Base-by-base conservation (phyloP, 2,797 vertebrate species). In the Phoeniculus purpureus region DNA sequence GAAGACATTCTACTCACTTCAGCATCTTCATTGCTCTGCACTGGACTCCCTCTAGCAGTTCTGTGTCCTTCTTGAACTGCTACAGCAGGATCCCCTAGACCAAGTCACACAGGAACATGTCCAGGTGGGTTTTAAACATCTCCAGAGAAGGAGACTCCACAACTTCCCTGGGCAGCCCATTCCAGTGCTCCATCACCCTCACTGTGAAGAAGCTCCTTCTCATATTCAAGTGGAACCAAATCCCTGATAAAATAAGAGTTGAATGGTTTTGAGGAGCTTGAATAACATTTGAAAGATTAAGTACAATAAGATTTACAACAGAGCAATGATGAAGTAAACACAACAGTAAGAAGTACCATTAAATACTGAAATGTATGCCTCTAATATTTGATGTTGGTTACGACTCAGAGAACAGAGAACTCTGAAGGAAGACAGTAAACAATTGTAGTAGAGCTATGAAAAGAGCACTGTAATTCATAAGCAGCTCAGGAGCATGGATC, bases 281-380 rank as follows among this genome's bases (percentile, higher is more conserved):
- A 90, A 54, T 25, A 81, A 27, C 68, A 67, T 75, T 81, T 85
- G 32, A 59, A 50, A 95, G 61, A 86, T 55, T 88, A 92, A 81
- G 23, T 81, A 75, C 43, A 78, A 14, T 52, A 56, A 59, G 27
- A 85, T 89, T 87, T 86, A 91, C 62, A 77, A 70, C 26, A 92
- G n/a, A 73, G 11, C 61, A 82, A 87, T 25, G 59, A 61, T 87
- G 84, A 91, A 94, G 93, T 90, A 92, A 94, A 79, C 75, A 77
- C 13, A 76, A 76, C 17, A 73, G 29, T 91, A 59, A 94, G 94
- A 90, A 45, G 12, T 74, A 29, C 29, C 12, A 16, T 71, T 82
- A 95, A 90, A 82, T 58, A 85, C 45, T 87, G 90, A 83, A 90
- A 37, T 2, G 2, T 56, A 64, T 74, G 51, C 70, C 15, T 62